Evolutionary conservation across 2,113 vertebrate species (phyloP).

Genomic region (Atlantisia rogersi): DNA sequence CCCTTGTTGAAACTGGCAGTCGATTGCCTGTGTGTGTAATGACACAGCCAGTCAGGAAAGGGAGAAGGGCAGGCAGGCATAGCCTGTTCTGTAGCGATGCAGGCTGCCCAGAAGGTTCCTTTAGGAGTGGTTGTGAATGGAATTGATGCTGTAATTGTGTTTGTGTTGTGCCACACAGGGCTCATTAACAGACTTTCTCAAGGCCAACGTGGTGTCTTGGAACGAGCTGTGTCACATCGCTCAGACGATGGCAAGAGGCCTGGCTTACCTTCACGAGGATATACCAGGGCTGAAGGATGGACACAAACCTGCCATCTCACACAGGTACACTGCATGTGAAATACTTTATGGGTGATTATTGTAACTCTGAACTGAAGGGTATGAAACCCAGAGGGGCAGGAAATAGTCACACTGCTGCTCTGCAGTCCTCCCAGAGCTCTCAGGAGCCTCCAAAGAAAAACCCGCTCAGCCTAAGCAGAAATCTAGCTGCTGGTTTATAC

Average conservation of each 20-base stretch:
- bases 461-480: background rate
- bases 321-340: conserved; percentile 77
- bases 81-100: fast-evolving
- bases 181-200: conserved; percentile 95
- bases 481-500: background rate
- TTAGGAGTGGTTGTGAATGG: background rate
- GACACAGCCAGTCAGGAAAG: background rate
- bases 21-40: background rate
- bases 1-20: background rate
- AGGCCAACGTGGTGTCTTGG: conserved; percentile 97
- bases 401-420: background rate
- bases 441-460: background rate
- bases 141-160: background rate
- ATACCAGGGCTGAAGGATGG: conserved; percentile 95
- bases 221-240: conserved; percentile 95
- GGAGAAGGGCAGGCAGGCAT: background rate
- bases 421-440: background rate
- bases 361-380: background rate
- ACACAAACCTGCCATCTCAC: conserved; percentile 95
- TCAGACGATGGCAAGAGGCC: conserved; percentile 90
- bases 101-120: background rate
- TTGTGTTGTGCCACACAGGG: conserved; percentile 75
- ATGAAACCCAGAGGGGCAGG: fast-evolving
- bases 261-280: conserved; percentile 98
- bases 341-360: too few relatives aligned